Conservation (phyloP, 2,888 invertebrate genomes). For the Melinaea menophilus region DNA sequence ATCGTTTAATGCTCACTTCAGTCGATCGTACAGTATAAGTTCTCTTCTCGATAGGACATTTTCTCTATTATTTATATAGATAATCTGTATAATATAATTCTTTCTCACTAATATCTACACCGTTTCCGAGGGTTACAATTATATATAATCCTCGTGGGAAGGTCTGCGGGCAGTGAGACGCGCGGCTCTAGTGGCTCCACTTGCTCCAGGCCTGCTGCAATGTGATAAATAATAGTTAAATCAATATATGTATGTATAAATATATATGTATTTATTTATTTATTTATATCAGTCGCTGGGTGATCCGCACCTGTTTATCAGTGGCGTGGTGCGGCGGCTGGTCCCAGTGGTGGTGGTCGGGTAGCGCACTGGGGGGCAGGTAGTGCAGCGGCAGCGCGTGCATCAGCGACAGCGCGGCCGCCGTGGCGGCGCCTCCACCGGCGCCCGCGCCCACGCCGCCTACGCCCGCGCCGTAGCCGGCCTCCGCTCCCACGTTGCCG, state of each 20-base stretch:
- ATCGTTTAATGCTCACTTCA: slow-evolving; percentile 69
- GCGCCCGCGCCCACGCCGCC: slow-evolving; percentile 37
- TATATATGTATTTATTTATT: no score
- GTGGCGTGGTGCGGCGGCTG: slow-evolving; percentile 48
- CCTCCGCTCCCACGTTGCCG: slow-evolving; percentile 34
- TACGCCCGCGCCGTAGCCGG: slow-evolving; percentile 26
- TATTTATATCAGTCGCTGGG: background rate
- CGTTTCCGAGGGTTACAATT: slow-evolving; percentile 72
- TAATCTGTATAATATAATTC: slow-evolving; percentile 77
- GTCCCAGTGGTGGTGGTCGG: slow-evolving; percentile 59
- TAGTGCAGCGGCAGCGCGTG: slow-evolving; percentile 64
- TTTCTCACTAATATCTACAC: slow-evolving; percentile 78
- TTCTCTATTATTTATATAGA: slow-evolving; percentile 76
- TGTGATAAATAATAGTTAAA: background rate
- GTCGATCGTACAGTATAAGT: slow-evolving; percentile 70
- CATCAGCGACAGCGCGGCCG: slow-evolving; percentile 60
- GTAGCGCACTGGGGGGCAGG: slow-evolving; percentile 34
- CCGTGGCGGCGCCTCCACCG: slow-evolving; percentile 38
- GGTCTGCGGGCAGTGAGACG: slow-evolving; percentile 37
- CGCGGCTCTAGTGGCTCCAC: slow-evolving; percentile 66
- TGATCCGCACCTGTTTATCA: slow-evolving; percentile 53
- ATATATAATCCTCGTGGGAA: slow-evolving; percentile 59
- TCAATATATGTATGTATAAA: no score
- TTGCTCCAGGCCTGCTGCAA: slow-evolving; percentile 69
- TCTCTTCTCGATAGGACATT: slow-evolving; percentile 72